phyloP scores from a whole-genome alignment of 2,888 invertebrate species.

The Pantelozetes paolii region DNA sequence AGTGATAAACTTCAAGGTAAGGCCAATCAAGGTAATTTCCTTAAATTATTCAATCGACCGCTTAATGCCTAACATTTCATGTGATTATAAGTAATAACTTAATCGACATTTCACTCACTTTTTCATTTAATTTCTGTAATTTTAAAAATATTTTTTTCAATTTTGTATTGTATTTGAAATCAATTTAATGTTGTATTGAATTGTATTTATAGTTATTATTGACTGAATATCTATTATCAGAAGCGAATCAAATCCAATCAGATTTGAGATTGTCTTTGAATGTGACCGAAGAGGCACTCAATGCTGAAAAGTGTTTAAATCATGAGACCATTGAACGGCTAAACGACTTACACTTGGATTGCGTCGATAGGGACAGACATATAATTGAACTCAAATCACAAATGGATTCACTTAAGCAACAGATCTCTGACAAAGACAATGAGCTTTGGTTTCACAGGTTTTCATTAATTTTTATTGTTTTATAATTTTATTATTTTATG shows the following conservation, averaged over 20 bases:
- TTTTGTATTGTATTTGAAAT: not conserved
- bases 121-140: not conserved
- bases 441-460: conserved; percentile 33
- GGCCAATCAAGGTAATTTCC: conserved; percentile 14
- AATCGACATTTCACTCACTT: not conserved
- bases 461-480: conserved; percentile 4
- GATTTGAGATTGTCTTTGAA: not conserved
- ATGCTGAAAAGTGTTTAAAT: not conserved
- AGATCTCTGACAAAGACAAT: conserved; percentile 27
- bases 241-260: not conserved
- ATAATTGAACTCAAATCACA: conserved; percentile 1
- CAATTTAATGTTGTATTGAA: not conserved
- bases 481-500: not conserved
- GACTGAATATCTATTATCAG: not conserved
- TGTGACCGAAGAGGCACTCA: not conserved
- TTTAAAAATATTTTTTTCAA: not conserved
- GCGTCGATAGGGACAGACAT: not conserved
- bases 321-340: not conserved
- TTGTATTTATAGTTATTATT: conserved; percentile 3
- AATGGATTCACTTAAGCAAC: conserved; percentile 4
- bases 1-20: not conserved
- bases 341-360: not conserved
- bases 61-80: not conserved
- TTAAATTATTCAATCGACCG: conserved; percentile 1
- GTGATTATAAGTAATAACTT: not conserved